Evolutionary conservation across 2,797 vertebrate genomes (phyloP).

Genomic region (Silurus aristotelis): DNA sequence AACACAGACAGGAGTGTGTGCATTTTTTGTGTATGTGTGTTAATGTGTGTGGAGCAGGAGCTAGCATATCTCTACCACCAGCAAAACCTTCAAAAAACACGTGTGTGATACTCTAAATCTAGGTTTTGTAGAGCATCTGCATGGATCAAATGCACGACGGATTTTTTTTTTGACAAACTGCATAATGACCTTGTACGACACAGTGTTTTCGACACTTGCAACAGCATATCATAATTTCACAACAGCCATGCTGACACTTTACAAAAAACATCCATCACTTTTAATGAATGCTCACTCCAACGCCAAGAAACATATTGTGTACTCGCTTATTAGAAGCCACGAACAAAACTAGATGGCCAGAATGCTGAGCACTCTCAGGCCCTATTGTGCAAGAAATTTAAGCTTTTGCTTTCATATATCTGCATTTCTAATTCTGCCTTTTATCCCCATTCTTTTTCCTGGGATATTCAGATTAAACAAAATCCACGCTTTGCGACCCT

Average conservation of each 20-base stretch:
- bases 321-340: too few species aligned
- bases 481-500: neutral
- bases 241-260: slow-evolving; percentile 7
- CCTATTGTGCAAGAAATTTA: neutral
- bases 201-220: slow-evolving; percentile 1
- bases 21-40: neutral
- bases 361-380: neutral
- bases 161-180: slow-evolving; percentile 16
- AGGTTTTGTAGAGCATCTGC: neutral
- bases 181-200: slow-evolving; percentile 22
- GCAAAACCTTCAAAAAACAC: neutral
- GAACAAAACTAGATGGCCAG: neutral
- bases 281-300: slow-evolving; percentile 1
- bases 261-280: slow-evolving; percentile 16
- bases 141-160: slow-evolving; percentile 1
- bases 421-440: neutral
- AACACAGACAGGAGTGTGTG: neutral
- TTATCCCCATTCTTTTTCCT: too few species aligned
- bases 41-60: neutral
- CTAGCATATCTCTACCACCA: neutral
- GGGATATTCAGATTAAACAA: neutral
- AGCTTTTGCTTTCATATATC: neutral
- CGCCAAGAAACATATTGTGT: neutral
- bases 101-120: neutral
- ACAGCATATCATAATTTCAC: neutral